Evolutionary conservation across 2,797 vertebrate genomes (phyloP), one percentile per base, ranked within the genome.

Genomic region (Vultur gryphus): DNA sequence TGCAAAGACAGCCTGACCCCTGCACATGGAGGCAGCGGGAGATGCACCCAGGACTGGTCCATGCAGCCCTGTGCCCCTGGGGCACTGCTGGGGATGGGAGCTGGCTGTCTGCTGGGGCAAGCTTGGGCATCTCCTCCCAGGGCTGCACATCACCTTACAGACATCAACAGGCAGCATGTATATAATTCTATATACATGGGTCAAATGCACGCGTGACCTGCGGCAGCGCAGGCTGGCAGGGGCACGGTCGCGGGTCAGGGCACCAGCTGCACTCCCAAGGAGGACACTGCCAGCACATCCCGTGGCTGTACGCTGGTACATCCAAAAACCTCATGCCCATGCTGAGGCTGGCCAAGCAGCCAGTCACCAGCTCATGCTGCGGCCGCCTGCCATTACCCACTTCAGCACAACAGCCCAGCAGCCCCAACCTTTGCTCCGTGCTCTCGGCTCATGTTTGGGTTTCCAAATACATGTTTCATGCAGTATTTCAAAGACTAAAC

Each of bases 11-110:
- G 33, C 33, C 69, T 64, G 29, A 54, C 33, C 14, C 19, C 29
- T 3, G 1, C 0, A 0, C 6, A 11, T 0, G 0, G 18, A 54
- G 39, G 46, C 69, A 54, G 57, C 0, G 1, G 33, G 39, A 76
- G 58, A 49, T 55, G 59, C 39, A 37, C 14, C 20, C 65, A 33
- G 57, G 31, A 26, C 57, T 52, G 21, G 23, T 61, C 54, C 4
- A 0, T 55, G 59, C 19, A 62, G 44, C 39, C 43, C n/a, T 25
- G 14, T 64, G 64, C 16, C 44, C 29, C 25, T 3, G 2, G 54
- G 49, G 33, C 48, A 64, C 49, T 55, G 71, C 25, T 10, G 11
- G 59, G 37, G 62, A 37, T 0, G 0, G 64, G 25, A 85, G 65
- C 10, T 2, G 39, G 33, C 57, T 70, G 57, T 31, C 64, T 83